Base-by-base conservation (phyloP, 2,113 vertebrate species). In the Thamnophis sirtalis region DNA sequence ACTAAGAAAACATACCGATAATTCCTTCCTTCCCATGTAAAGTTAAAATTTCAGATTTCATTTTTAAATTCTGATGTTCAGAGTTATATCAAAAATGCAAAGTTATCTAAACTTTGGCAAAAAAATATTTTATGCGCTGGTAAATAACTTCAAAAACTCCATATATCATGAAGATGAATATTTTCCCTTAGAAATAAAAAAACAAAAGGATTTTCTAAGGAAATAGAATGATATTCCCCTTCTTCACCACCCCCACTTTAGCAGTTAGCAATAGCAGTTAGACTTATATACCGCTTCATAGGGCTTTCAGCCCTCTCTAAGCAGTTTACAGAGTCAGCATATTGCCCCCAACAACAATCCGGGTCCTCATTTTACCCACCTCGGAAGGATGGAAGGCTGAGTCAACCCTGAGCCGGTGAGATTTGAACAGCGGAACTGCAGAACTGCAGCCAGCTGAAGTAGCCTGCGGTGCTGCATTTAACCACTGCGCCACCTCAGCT, bases 61-160 rank as follows among this genome's bases (percentile, higher is more conserved):
- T 80, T 73, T 94, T 88, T 60, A 86, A 93, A 94, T 13, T 63
- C 26, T 33, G 10, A 54, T 19, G 17, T 26, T 24, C 13, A 89
- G 3, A 49, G 24, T n/a, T 28, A 93, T 89, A 93, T 13, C 53
- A 2, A 58, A 93, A 0, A 3, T 60, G 51, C 26, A 56, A 56
- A 73, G 24, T n/a, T 80, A 8, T 73, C 50, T 38, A 33, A 68
- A 22, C 4, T 19, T 55, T 63, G 22, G 58, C 91, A 21, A 80
- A 48, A 84, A 91, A 0, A 9, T 56, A 13, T 80, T 88, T 49
- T 93, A 84, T 73, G 54, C 0, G 0, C 28, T 91, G 73, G 91
- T 94, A 93, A 50, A 88, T 43, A 58, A 63, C 87, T 89, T 86
- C 15, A 51, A 9, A n/a, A 38, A 84, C 13, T 58, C 22, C 49